These are phyloP conservation scores for Odontomachus brunneus DNA, from an alignment of 1,140 invertebrate genomes.

Conservation along the genomic window DNA sequence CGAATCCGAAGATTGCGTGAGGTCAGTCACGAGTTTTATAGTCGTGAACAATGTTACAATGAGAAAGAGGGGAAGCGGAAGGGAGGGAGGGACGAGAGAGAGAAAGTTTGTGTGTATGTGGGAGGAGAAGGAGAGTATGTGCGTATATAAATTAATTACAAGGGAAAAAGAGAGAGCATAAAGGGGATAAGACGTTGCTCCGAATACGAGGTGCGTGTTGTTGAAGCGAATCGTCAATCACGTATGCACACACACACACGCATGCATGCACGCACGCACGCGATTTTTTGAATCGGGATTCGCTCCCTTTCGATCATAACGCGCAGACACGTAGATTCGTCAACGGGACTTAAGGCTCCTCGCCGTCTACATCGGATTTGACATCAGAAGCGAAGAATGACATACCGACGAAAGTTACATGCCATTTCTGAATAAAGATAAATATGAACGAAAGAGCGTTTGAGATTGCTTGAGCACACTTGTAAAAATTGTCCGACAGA, in stretches of 20 bases:
- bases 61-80: constrained; percentile 9
- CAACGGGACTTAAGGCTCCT: too few species aligned
- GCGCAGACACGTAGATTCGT: constrained; percentile 29
- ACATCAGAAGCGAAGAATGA: too few species aligned
- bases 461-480: too few species aligned
- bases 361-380: too few species aligned
- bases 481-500: too few species aligned
- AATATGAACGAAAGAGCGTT: too few species aligned
- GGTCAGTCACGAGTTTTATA: constrained; percentile 75
- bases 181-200: constrained; percentile 6
- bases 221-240: constrained; percentile 22
- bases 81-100: too few species aligned
- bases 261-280: constrained; percentile 5
- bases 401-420: too few species aligned
- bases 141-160: constrained; percentile 57
- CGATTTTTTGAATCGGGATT: constrained; percentile 12
- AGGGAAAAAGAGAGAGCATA: not conserved
- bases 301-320: constrained; percentile 26
- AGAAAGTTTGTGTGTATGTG: too few species aligned
- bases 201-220: not conserved
- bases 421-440: too few species aligned
- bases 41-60: constrained; percentile 71
- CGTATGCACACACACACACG: constrained; percentile 11
- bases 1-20: constrained; percentile 83
- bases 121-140: not conserved